Evolutionary conservation across 2,113 vertebrate genomes (phyloP), one percentile per base, ranked within the genome.

Genomic region (Solea senegalensis): DNA sequence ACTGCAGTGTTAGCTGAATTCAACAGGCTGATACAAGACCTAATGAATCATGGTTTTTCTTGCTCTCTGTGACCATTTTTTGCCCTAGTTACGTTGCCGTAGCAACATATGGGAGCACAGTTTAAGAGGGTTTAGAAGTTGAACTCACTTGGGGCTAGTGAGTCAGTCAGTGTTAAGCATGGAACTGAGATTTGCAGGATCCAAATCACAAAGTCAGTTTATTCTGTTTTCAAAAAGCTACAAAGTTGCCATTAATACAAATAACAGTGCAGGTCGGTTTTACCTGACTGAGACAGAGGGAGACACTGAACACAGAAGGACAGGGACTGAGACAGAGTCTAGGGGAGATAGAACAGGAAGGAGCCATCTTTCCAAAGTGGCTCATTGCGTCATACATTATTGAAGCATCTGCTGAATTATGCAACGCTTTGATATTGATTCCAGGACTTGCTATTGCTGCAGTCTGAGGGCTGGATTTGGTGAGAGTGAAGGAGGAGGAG

Each of bases 351-450:
- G 10, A 34, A 28, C 48, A 48, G 12, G 48, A 26, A 56, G 27
- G 64, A 56, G 75, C n/a, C 51, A 49, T 56, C 74, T 58, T 68
- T 74, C 70, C 61, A 77, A 77, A 80, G 69, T 74, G 72, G 50
- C 52, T 83, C 57, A 55, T 84, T 80, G 81, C 49, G 8, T 88
- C 80, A 84, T 82, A 52, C 70, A 80, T 87, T 84, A 89, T 87
- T 84, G 76, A 87, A 39, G 74, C 68, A 50, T 56, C 77, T 80
- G 66, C 27, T 90, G 70, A 84, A 88, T 89, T 81, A 89, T 89
- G 81, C 84, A 90, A 74, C 82, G 74, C 65, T 73, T 61, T 85
- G 78, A 86, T 84, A 88, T 79, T 84, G 88, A 90, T 87, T 83
- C 80, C 65, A 67, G 78, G 43, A 59, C 62, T 65, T 66, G 69